Conservation (phyloP, 2,797 vertebrate genomes). For the Zalophus californianus region DNA sequence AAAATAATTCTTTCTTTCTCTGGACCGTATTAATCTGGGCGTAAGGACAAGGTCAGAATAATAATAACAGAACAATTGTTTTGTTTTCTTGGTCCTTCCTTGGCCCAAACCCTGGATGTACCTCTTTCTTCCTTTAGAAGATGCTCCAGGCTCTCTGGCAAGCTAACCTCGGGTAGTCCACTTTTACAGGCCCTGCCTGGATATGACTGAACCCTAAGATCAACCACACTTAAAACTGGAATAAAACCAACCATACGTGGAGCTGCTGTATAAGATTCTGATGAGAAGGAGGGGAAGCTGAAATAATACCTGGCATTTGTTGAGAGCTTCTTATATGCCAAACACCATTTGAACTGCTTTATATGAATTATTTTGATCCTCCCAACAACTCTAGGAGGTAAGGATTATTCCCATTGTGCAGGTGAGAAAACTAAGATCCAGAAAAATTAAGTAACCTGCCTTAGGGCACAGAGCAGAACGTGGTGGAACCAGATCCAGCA, state of each 20-base stretch:
- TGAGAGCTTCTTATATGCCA: background rate
- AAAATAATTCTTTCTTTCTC: background rate
- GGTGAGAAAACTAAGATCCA: background rate
- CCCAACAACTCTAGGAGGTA: background rate
- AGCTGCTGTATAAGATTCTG: background rate
- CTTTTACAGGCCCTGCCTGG: background rate
- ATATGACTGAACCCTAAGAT: background rate
- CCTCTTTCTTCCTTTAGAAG: background rate
- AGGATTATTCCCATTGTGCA: background rate
- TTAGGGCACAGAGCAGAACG: background rate
- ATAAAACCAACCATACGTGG: background rate
- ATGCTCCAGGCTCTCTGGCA: background rate
- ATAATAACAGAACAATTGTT: background rate
- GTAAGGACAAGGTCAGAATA: background rate
- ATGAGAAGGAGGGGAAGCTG: background rate
- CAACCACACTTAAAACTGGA: background rate
- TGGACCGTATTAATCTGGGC: background rate
- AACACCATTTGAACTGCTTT: background rate
- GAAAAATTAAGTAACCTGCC: background rate
- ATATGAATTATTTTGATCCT: background rate
- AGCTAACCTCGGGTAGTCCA: background rate
- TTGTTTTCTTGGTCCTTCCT: conserved; percentile 25
- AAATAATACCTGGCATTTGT: background rate
- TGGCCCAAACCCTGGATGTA: background rate
- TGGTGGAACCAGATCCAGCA: background rate